Conservation (phyloP, 2,113 vertebrate species). For the Syngnathus floridae region DNA sequence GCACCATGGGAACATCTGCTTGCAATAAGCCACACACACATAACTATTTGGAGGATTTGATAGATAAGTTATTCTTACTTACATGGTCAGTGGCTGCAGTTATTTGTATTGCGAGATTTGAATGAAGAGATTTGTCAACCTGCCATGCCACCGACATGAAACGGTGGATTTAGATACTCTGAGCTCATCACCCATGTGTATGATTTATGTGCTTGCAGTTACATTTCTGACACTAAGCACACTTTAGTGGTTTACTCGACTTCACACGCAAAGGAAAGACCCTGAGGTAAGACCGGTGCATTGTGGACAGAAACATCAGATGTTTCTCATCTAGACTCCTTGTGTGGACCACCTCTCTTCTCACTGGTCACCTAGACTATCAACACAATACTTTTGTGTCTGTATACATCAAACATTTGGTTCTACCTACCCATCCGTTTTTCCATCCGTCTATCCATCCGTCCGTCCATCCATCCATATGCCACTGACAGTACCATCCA, state of each 20-base stretch:
- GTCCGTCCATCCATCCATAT: too few relatives aligned
- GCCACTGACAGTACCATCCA: too few relatives aligned
- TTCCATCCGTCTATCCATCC: too few relatives aligned
- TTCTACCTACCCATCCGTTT: too few relatives aligned
- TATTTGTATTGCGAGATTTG: background rate
- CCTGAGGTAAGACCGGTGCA: background rate
- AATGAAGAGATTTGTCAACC: background rate
- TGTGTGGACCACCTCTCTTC: conserved; percentile 1
- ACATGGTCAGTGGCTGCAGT: background rate
- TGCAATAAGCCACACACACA: background rate
- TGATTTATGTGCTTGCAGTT: background rate
- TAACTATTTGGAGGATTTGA: background rate
- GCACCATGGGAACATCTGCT: background rate
- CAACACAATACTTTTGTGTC: background rate
- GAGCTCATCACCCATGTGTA: background rate
- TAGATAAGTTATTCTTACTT: background rate
- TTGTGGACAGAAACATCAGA: background rate
- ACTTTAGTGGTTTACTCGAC: background rate
- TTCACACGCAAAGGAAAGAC: conserved; percentile 1
- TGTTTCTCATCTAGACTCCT: background rate
- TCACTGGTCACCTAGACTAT: background rate
- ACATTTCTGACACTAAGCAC: background rate
- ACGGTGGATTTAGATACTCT: background rate
- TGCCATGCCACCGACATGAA: background rate
- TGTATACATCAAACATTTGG: background rate